Base-by-base conservation (phyloP, 2,113 vertebrate species). In the Marmota monax region DNA sequence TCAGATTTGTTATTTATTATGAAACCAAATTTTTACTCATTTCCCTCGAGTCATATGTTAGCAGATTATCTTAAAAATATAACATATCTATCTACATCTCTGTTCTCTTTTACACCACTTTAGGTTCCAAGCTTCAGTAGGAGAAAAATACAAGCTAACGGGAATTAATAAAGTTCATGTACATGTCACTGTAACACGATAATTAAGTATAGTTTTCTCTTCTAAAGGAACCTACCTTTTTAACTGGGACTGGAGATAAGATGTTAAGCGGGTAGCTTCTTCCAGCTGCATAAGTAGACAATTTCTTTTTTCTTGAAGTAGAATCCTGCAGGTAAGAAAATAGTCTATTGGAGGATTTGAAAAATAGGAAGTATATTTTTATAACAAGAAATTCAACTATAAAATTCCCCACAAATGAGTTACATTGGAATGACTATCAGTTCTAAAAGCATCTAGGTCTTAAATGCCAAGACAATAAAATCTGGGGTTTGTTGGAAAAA, bases 271-370 rank as follows among this genome's bases (percentile, higher is more conserved):
- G 0, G 99, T 99, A 6, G 99, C 99, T 98, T 99, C 99, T 98
- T 99, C 99, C 97, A 99, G 98, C 97, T 99, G 99, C 97, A 99
- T 99, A 94, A 99, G 99, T 51, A 99, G 99, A 95, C 98, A 99
- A 72, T 99, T 99, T 98, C 99, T 99, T 98, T 99, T 99, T 98
- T 99, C 99, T 98, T 99, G 99, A 98, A 99, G 99, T 88, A 99
- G 98, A 98, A 99, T 99, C 98, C 99, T 99, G 13, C 34, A 98
- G 98, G 93, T 80, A 84, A 86, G 95, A 98, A 17, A 83, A 83
- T 0, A 82, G 61, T 8, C 13, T n/a, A 32, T 23, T 61, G 53
- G 58, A 56, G 29, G 58, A 76, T 87, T 80, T 80, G 25, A 77
- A 70, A 91, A 76, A 72, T 1, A 56, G 10, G 2, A 10, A 84